These are phyloP conservation scores for Myiozetetes cayanensis DNA, from an alignment of 2,113 vertebrate species.

Conservation along the genomic window DNA sequence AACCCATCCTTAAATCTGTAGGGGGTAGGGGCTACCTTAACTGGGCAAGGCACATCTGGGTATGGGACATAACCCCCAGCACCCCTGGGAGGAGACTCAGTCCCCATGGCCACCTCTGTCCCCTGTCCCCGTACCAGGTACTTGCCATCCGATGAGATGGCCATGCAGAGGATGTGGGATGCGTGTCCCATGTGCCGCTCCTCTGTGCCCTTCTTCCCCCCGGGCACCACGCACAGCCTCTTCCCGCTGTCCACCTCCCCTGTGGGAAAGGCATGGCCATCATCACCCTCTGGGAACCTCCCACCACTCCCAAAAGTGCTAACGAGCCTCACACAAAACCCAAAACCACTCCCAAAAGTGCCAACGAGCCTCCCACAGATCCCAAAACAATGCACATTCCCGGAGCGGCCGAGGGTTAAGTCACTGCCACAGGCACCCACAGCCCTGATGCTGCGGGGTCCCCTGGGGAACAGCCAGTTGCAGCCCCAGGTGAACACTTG, in stretches of 20 bases:
- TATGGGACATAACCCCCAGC: not conserved
- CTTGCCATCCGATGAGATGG: constrained; percentile 92
- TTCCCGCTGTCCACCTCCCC: constrained; percentile 90
- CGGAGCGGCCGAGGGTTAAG: not conserved
- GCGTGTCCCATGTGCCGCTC: constrained; percentile 83
- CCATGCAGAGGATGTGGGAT: constrained; percentile 87
- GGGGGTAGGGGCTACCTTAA: not conserved
- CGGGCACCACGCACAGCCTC: constrained; percentile 82
- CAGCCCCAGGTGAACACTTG: constrained; percentile 61
- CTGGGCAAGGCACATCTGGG: not conserved
- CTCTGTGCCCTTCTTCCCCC: constrained; percentile 83
- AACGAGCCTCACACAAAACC: not conserved
- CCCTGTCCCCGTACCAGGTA: constrained; percentile 81
- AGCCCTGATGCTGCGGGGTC: not conserved
- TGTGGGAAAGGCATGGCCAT: not conserved
- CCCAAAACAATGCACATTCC: not conserved
- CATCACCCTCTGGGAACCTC: not conserved
- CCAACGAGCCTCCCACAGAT: not conserved
- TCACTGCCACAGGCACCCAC: rapidly evolving
- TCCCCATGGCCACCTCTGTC: rapidly evolving
- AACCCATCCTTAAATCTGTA: not conserved
- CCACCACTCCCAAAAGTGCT: not conserved
- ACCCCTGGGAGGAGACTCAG: rapidly evolving
- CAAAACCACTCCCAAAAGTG: not conserved
- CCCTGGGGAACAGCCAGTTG: not conserved